Base-by-base conservation (phyloP, 2,888 invertebrate genomes). In the Stenchaetothrips biformis region DNA sequence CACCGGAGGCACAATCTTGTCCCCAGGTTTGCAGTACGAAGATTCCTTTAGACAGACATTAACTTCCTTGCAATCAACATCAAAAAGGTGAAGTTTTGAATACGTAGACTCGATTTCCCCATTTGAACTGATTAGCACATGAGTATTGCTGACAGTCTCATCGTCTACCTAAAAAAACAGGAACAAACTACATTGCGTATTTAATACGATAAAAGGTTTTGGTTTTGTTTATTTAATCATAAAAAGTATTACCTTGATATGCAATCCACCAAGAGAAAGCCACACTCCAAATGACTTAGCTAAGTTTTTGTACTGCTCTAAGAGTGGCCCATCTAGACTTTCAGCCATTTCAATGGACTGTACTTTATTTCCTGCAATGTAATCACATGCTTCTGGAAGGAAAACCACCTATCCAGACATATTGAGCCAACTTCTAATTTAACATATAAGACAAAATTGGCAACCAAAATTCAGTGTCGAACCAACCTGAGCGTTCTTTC, bases 331-430 rank as follows among this genome's bases (percentile, higher is more conserved):
- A 82, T 91, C 89, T 9, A 95, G 82, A 0, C 92, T 87, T 86
- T 98, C 97, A 0, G 96, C 91, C 81, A 92, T 86, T 1, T 87
- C 86, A 2, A 92, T 83, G 3, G 93, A 91, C 85, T 96, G 93
- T 48, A 90, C 89, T 83, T 91, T 92, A 83, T 90, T 92, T 80
- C 92, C 92, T 25, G 92, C 94, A 80, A 99, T 91, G 86, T 92
- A 98, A 87, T 99, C 99, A 86, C 95, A 96, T 21, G 94, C 96
- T 89, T 99, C 99, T 0, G 99, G 99, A 80, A 99, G 90, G 86
- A 98, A 99, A 25, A 97, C 90, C 89, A 98, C 92, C 94, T 95
- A 78, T 59, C 13, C 6, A 7, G 8, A 78, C 8, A 27, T 25
- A 47, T 47, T 13, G 13, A 74, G 59, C 37, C 37, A 37, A 62